Base-by-base conservation (phyloP, 2,113 vertebrate genomes). In the Oncorhynchus mykiss region DNA sequence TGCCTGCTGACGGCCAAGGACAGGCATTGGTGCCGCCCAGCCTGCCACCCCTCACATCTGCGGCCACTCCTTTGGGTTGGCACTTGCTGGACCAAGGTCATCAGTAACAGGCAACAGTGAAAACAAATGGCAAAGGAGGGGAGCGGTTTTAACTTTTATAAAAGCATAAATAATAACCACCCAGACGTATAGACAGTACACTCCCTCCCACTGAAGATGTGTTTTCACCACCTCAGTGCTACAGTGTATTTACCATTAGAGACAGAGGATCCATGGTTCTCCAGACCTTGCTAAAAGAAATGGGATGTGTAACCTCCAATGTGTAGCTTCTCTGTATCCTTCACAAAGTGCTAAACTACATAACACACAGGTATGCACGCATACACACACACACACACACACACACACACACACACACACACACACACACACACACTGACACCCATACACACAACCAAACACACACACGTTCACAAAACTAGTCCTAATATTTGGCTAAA, bases 71-170 rank as follows among this genome's bases (percentile, higher is more conserved):
- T 77, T 82, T 67, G 59, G 71, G 20, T 69, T 75, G 73, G 75
- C 81, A 84, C 75, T 75, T 73, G 27, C 77, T 25, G 31, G 78
- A 75, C 80, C 72, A 12, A 67, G 73, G 75, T 75, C 80, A 79
- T 85, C 82, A 80, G 70, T 78, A 80, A 82, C 62, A 25, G 70
- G 29, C 31, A 31, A 74, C 16, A 31, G 82, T 80, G 85, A 84
- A 85, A 85, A 67, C 77, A 78, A 82, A 57, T 79, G 77, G 16
- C 70, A 1, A 1, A 62, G 79, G 80, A 80, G 84, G 78, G 84
- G 75, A 18, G 65, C 2, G 31, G 75, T 73, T 81, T 77, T 9
- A 39, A 45, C 31, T 22, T 11, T n/a, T 22, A 16, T 5, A 60
- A 20, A 68, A 68, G 13, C 31, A 20, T 34, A 14, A 18, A 13